These are phyloP conservation scores for Diadema setosum DNA, from an alignment of 35 echinoderm and acorn worm genomes.

Conservation along the genomic window DNA sequence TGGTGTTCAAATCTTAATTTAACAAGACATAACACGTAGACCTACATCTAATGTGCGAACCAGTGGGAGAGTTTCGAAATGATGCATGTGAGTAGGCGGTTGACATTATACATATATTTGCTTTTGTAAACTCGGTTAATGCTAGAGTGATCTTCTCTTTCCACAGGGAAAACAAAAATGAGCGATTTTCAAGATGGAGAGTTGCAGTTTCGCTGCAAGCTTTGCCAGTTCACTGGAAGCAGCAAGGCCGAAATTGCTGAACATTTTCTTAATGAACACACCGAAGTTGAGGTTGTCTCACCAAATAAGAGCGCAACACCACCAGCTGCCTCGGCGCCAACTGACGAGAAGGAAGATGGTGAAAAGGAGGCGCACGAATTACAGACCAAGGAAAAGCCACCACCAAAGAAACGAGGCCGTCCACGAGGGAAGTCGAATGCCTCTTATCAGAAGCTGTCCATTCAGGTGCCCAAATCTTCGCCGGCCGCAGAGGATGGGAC, in stretches of 20 bases:
- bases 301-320: not conserved
- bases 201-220: constrained; percentile 65
- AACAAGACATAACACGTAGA: no score
- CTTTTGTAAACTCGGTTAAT: no score
- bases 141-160: no score
- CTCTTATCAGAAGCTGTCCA: not conserved
- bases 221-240: constrained; percentile 56
- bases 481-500: not conserved
- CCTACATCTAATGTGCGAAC: no score
- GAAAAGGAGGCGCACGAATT: not conserved
- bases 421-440: not conserved
- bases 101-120: no score
- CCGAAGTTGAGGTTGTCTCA: constrained; percentile 36
- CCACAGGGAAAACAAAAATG: no score
- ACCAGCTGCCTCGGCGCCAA: no score
- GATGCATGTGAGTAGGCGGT: no score
- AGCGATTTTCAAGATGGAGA: no score
- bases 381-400: not conserved
- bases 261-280: constrained; percentile 66
- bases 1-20: no score
- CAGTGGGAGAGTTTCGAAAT: no score
- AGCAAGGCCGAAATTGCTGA: constrained; percentile 62
- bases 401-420: not conserved
- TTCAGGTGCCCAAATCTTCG: not conserved
- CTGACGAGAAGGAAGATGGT: not conserved